These are phyloP conservation scores for Aix galericulata DNA, from an alignment of 2,113 vertebrate species.

Conservation along the genomic window DNA sequence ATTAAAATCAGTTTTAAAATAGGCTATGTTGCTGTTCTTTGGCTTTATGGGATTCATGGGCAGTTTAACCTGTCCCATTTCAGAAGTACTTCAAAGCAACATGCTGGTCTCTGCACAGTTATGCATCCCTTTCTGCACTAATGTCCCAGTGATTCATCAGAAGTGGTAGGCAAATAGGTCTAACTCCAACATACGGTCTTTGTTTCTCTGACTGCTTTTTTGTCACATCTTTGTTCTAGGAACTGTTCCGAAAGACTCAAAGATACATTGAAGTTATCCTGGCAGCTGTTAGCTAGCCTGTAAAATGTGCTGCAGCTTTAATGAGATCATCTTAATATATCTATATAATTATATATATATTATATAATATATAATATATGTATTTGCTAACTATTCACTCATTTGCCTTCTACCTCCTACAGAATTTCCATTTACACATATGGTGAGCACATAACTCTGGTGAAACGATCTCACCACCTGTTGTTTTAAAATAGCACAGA, in stretches of 20 bases:
- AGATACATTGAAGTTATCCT: neutral
- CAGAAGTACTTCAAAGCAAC: neutral
- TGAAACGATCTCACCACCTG: conserved; percentile 67
- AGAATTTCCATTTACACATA: conserved; percentile 67
- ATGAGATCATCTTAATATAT: conserved; percentile 55
- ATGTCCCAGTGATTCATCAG: neutral
- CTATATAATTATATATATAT: conserved; percentile 44
- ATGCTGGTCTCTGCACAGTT: neutral
- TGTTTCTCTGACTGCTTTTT: neutral
- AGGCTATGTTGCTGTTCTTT: neutral
- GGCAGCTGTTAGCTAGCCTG: conserved; percentile 8
- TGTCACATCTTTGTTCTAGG: neutral
- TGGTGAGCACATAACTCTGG: conserved; percentile 54
- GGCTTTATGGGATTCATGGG: neutral
- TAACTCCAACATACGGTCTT: neutral
- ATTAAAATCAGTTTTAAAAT: neutral
- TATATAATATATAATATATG: conserved; percentile 27
- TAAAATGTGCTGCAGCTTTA: conserved; percentile 59
- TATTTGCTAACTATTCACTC: conserved; percentile 65
- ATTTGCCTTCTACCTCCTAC: conserved; percentile 61
- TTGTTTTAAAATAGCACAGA: conserved; percentile 67
- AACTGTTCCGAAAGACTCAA: neutral
- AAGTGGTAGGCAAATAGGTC: neutral
- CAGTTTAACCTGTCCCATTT: neutral
- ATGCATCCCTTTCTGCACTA: neutral